Evolutionary conservation across 2,888 invertebrate genomes (phyloP).

Genomic region (Idaea aversata): DNA sequence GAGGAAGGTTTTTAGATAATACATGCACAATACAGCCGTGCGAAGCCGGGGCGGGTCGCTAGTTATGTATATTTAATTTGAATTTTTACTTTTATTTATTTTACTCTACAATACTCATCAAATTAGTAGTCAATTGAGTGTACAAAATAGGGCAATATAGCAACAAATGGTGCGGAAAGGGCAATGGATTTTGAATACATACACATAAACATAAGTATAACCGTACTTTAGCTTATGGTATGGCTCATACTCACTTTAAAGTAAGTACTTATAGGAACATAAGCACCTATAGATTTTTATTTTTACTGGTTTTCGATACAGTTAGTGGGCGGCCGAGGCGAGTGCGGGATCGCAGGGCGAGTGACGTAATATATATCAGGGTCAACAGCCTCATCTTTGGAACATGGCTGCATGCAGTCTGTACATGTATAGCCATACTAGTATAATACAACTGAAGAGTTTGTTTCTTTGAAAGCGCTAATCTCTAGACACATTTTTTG

Average conservation of each 20-base stretch:
- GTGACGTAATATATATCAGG: slow-evolving; percentile 49
- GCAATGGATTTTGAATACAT: not conserved
- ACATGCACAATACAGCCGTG: no score
- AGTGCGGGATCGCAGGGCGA: slow-evolving; percentile 29
- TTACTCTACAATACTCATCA: not conserved
- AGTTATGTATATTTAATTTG: not conserved
- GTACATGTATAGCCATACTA: not conserved
- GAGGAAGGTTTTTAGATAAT: no score
- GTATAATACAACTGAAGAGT: not conserved
- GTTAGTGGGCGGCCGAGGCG: slow-evolving; percentile 28
- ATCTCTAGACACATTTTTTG: no score
- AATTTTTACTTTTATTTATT: not conserved
- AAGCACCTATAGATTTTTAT: not conserved
- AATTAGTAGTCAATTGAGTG: not conserved
- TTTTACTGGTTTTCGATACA: slow-evolving; percentile 9
- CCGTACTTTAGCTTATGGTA: not conserved
- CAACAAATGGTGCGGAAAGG: not conserved
- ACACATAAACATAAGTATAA: not conserved
- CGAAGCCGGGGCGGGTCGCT: no score
- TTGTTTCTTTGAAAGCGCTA: no score
- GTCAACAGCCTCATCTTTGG: slow-evolving; percentile 43
- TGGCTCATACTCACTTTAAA: not conserved
- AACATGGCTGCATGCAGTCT: not conserved
- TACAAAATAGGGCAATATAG: not conserved
- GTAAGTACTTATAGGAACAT: not conserved